Evolutionary conservation across 2,888 invertebrate genomes (phyloP), one percentile per base, ranked within the genome.

Genomic region (Torymus auratus): DNA sequence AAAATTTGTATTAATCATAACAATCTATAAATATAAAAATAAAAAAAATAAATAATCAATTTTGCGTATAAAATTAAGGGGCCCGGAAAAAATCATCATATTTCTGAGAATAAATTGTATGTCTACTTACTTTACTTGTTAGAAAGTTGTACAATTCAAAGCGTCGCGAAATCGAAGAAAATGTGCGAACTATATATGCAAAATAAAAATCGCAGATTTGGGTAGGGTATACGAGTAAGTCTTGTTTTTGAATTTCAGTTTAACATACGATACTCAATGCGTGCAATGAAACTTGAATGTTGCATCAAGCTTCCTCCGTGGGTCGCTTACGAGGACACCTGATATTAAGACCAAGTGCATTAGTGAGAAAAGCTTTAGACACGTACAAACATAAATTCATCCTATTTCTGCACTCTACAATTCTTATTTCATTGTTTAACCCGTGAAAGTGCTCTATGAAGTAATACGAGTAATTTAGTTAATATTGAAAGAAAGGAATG

Each of bases 211-310:
- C 20, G 2, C 15, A 70, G 69, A 70, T 77, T 56, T 17, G 61
- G 67, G 52, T 52, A 53, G 23, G 15, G n/a, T 55, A 23, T 82
- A 71, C 1, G 23, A 64, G 20, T 20, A 20, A 52, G 60, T 23
- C 68, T 61, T 68, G 41, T 72, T 68, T 58, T 72, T 28, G 17
- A 17, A 78, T 62, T 56, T 58, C n/a, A 64, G 58, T 70, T 17
- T 20, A 61, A n/a, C 7, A 14, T 69, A n/a, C 53, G 68, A 41
- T 17, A n/a, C 52, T 62, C 61, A 20, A 69, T 64, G 50, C 53
- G 41, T 56, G 86, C 85, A 86, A 86, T 83, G 81, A 74, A 76
- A 85, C 76, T 68, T 62, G 75, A 74, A 52, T 76, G 80, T 86
- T 86, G 84, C 86, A 85, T 86, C 86, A 86, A 78, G 75, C 67